These are phyloP conservation scores for Strigamia crassipes DNA, from an alignment of 2,888 invertebrate species.

Conservation along the genomic window DNA sequence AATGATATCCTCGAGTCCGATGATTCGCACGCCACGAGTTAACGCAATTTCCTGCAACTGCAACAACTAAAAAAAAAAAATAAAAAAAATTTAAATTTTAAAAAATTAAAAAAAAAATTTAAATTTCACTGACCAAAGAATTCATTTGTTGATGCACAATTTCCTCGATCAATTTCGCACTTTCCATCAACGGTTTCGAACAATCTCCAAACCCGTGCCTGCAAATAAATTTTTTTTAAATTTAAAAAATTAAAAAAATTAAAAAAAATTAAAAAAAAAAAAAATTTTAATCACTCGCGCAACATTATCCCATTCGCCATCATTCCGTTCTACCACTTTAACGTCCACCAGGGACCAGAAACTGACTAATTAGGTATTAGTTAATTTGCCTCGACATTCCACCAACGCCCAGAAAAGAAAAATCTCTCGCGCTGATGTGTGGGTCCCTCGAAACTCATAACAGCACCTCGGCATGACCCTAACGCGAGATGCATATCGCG, in stretches of 20 bases:
- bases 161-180: slow-evolving; percentile 81
- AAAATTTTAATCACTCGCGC: neutral
- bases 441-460: slow-evolving; percentile 33
- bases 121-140: slow-evolving; percentile 63
- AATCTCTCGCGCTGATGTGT: slow-evolving; percentile 1
- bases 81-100: neutral
- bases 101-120: slow-evolving; percentile 13
- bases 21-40: slow-evolving; percentile 63
- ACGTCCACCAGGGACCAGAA: slow-evolving; percentile 13
- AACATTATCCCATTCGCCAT: neutral
- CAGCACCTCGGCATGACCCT: neutral
- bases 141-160: slow-evolving; percentile 81
- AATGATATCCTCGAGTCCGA: slow-evolving; percentile 73
- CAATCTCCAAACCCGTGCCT: slow-evolving; percentile 90
- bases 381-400: slow-evolving; percentile 20
- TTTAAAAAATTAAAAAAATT: slow-evolving; percentile 31
- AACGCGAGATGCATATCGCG: neutral
- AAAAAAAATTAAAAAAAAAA: slow-evolving; percentile 29
- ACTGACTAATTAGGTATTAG: slow-evolving; percentile 39
- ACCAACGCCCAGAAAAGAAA: neutral
- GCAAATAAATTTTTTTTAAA: too few species aligned
- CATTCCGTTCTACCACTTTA: slow-evolving; percentile 44
- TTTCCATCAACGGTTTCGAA: slow-evolving; percentile 76
- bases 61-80: slow-evolving; percentile 62
- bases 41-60: slow-evolving; percentile 73